These are phyloP conservation scores for Peribatodes rhomboidaria DNA, from an alignment of 2,888 invertebrate genomes.

Conservation along the genomic window DNA sequence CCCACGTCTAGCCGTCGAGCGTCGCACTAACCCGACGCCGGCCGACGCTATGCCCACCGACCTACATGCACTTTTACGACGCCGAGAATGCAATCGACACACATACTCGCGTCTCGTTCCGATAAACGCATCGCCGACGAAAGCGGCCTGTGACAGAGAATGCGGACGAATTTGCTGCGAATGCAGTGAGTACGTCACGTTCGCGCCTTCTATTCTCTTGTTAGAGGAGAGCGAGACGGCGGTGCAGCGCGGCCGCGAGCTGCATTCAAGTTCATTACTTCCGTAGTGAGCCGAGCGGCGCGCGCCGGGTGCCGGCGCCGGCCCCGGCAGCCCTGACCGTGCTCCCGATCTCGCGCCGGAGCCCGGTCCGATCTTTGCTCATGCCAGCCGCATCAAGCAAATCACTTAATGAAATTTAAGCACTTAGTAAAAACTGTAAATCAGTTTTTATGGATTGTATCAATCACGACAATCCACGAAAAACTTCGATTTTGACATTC, in stretches of 20 bases:
- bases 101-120: conserved; percentile 87
- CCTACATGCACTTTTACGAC: conserved; percentile 86
- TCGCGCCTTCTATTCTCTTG: conserved; percentile 74
- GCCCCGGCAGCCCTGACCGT: conserved; percentile 64
- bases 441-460: background rate
- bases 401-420: background rate
- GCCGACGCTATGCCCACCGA: conserved; percentile 75
- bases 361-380: conserved; percentile 1
- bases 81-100: conserved; percentile 84
- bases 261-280: conserved; percentile 87
- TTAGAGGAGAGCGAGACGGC: conserved; percentile 76
- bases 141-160: conserved; percentile 85
- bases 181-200: conserved; percentile 83
- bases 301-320: conserved; percentile 67
- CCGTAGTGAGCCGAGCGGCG: conserved; percentile 64
- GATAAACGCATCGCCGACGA: conserved; percentile 86
- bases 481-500: background rate
- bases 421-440: background rate
- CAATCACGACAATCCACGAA: background rate
- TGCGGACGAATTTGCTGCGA: conserved; percentile 84
- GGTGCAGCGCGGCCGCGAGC: conserved; percentile 73
- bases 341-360: conserved; percentile 64
- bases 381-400: background rate
- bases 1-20: conserved; percentile 80
- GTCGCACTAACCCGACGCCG: conserved; percentile 78